Evolutionary conservation across 2,113 vertebrate species (phyloP).

Genomic region (Hyaena hyaena): DNA sequence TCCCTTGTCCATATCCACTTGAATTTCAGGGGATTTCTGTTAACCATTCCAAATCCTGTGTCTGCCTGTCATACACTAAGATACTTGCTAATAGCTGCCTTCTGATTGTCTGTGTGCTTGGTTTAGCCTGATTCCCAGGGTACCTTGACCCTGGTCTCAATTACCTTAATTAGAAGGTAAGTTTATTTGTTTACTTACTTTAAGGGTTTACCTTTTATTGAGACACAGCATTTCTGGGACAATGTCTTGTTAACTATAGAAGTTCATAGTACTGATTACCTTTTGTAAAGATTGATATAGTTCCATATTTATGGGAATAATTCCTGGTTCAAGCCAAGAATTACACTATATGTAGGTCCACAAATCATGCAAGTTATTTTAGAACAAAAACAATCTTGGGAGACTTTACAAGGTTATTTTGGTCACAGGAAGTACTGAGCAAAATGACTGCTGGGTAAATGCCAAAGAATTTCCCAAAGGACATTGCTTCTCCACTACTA

Average conservation of each 20-base stretch:
- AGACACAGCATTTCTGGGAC: neutral
- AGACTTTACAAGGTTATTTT: neutral
- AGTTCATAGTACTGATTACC: neutral
- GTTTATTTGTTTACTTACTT: neutral
- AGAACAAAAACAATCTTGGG: neutral
- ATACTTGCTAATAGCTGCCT: neutral
- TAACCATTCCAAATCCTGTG: neutral
- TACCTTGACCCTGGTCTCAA: neutral
- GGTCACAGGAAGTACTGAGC: neutral
- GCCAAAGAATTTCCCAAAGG: neutral
- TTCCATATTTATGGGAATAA: neutral
- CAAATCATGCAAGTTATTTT: neutral
- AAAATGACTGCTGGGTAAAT: neutral
- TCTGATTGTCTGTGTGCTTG: neutral
- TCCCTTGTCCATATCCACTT: neutral
- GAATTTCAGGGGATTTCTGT: neutral
- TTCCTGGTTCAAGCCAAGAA: neutral
- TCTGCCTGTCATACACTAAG: neutral
- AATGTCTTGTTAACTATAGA: neutral
- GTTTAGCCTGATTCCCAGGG: neutral
- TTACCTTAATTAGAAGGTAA: neutral
- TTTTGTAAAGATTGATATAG: neutral
- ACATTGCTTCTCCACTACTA: neutral
- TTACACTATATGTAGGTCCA: neutral
- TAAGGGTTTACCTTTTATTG: neutral